These are phyloP conservation scores for Ophion ventricosus DNA, from an alignment of 2,888 invertebrate species.

Conservation along the genomic window DNA sequence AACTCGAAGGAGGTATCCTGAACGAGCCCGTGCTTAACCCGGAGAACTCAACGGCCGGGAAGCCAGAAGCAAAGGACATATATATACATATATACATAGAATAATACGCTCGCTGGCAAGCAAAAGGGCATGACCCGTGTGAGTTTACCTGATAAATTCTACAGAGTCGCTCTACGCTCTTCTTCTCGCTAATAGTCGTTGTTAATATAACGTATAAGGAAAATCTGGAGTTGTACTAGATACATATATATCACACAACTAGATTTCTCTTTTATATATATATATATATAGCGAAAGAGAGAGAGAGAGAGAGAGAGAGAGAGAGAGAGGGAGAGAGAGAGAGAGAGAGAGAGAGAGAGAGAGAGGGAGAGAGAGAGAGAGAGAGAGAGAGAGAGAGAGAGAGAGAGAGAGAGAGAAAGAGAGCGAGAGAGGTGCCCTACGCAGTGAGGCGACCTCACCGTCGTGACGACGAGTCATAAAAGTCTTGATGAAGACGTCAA, in stretches of 20 bases:
- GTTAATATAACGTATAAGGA: constrained; percentile 2
- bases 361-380: background rate
- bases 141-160: constrained; percentile 15
- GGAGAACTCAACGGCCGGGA: constrained; percentile 65
- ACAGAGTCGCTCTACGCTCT: constrained; percentile 25
- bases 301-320: no score
- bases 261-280: background rate
- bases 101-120: constrained; percentile 1
- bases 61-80: constrained; percentile 52
- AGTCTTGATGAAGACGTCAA: constrained; percentile 82
- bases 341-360: background rate
- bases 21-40: constrained; percentile 43
- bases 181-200: background rate
- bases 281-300: no score
- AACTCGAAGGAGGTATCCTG: constrained; percentile 18
- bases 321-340: no score
- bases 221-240: constrained; percentile 10
- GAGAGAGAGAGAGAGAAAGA: background rate
- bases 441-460: constrained; percentile 37
- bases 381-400: background rate
- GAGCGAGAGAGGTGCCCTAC: constrained; percentile 19
- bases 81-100: background rate
- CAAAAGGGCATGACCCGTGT: constrained; percentile 23
- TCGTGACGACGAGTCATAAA: constrained; percentile 74
- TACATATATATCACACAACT: background rate